Percentiles rank a stretch among this genome's conserved stretches.
Conservation (phyloP, 2,113 vertebrate genomes). For the Tragelaphus scriptus region DNA sequence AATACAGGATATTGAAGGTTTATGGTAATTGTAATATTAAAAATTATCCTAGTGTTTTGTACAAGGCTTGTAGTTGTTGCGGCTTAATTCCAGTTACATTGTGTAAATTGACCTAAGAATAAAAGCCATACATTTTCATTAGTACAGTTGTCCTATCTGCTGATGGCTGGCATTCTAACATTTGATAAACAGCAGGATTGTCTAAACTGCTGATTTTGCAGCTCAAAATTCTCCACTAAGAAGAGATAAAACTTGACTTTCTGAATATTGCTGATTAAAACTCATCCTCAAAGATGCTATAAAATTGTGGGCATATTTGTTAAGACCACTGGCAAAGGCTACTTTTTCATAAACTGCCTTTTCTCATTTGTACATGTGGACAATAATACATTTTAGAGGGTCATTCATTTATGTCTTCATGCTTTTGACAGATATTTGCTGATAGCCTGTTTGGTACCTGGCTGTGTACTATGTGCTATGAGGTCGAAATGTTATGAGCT, state of each 20-base stretch:
- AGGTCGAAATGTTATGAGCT: neutral
- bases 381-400: neutral
- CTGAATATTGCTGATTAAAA: neutral
- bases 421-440: neutral
- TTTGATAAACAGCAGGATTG: neutral
- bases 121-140: slow-evolving; percentile 23
- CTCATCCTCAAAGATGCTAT: neutral
- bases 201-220: neutral
- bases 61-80: neutral
- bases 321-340: neutral
- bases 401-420: neutral
- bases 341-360: neutral
- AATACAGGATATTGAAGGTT: neutral
- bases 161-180: neutral
- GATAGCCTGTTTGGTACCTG: neutral
- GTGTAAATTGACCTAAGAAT: slow-evolving; percentile 36
- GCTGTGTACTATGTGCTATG: neutral
- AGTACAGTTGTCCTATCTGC: neutral
- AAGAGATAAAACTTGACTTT: slow-evolving; percentile 9
- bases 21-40: neutral
- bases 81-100: neutral
- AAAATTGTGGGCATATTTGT: neutral
- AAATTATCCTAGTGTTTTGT: neutral
- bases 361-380: neutral
- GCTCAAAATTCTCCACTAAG: neutral